A percentile compares a stretch with the other conserved stretches of the same genome.
These are phyloP conservation scores for Napeogenes sylphis DNA, from an alignment of 2,888 invertebrate species.

Conservation along the genomic window DNA sequence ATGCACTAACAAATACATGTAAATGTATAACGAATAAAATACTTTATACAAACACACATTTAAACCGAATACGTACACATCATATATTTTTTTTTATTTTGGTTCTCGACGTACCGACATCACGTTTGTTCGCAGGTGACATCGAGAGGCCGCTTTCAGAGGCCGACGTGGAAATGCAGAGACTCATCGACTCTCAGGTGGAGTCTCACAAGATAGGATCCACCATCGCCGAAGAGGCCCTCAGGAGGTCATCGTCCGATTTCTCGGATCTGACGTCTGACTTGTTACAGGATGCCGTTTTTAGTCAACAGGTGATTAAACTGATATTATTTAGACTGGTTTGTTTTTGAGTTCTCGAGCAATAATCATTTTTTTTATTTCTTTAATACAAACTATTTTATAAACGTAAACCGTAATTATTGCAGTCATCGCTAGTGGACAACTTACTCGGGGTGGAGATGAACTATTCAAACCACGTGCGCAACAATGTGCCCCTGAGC, in stretches of 20 bases:
- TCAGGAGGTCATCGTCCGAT: conserved; percentile 53
- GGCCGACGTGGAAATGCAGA: conserved; percentile 81
- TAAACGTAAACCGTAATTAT: not conserved
- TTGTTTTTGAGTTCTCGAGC: not conserved
- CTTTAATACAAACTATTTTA: not conserved
- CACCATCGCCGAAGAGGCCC: conserved; percentile 88
- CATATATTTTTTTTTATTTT: too few species aligned
- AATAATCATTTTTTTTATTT: not conserved
- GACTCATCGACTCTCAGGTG: conserved; percentile 84
- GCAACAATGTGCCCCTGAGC: conserved; percentile 60
- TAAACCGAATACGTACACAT: too few species aligned
- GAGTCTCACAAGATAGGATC: conserved; percentile 91
- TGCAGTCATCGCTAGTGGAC: conserved; percentile 51
- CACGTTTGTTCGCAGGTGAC: conserved; percentile 7
- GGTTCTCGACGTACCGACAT: not conserved
- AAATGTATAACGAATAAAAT: too few species aligned
- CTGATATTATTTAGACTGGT: not conserved
- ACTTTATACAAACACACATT: too few species aligned
- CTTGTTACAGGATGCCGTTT: conserved; percentile 51
- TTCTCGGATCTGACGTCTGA: conserved; percentile 52
- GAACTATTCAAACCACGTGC: conserved; percentile 40
- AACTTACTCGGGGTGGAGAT: conserved; percentile 46
- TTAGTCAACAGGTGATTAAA: conserved; percentile 49
- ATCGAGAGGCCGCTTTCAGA: conserved; percentile 47
- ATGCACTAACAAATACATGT: too few species aligned